A percentile compares a stretch with the other conserved stretches of the same genome.
These are phyloP conservation scores for Hypolimnas misippus DNA, from an alignment of 2,888 invertebrate species.

Conservation along the genomic window DNA sequence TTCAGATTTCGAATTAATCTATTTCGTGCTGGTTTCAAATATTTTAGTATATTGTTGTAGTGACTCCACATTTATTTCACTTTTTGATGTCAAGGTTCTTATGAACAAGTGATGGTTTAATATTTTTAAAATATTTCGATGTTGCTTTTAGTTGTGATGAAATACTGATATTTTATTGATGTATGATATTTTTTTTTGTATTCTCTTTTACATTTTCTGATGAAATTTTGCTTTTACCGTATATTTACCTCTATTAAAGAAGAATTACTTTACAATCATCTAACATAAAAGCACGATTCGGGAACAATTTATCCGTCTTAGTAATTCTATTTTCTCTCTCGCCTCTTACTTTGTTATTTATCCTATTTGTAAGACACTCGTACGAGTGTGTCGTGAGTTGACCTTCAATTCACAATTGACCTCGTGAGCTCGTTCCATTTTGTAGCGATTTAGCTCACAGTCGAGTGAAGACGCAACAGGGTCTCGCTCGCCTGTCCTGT, in stretches of 20 bases:
- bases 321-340: background rate
- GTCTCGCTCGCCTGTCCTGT: constrained; percentile 19
- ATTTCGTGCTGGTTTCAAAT: background rate
- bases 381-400: constrained; percentile 1
- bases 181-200: too few relatives aligned
- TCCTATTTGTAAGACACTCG: background rate
- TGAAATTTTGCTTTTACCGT: too few relatives aligned
- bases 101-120: background rate
- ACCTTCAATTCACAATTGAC: constrained; percentile 7
- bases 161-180: too few relatives aligned
- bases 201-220: too few relatives aligned
- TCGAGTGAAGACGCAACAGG: constrained; percentile 23
- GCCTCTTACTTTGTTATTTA: background rate
- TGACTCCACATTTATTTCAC: background rate
- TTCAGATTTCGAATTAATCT: constrained; percentile 1
- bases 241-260: too few relatives aligned
- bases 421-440: constrained; percentile 9
- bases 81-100: background rate
- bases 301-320: background rate
- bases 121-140: too few relatives aligned
- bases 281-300: background rate
- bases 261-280: too few relatives aligned
- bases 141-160: too few relatives aligned
- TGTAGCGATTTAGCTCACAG: constrained; percentile 15
- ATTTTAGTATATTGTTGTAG: constrained; percentile 11